Percentiles rank a stretch among this genome's conserved stretches.
Evolutionary conservation across 2,113 vertebrate genomes (phyloP).

Genomic region (Nyctibius bracteatus): DNA sequence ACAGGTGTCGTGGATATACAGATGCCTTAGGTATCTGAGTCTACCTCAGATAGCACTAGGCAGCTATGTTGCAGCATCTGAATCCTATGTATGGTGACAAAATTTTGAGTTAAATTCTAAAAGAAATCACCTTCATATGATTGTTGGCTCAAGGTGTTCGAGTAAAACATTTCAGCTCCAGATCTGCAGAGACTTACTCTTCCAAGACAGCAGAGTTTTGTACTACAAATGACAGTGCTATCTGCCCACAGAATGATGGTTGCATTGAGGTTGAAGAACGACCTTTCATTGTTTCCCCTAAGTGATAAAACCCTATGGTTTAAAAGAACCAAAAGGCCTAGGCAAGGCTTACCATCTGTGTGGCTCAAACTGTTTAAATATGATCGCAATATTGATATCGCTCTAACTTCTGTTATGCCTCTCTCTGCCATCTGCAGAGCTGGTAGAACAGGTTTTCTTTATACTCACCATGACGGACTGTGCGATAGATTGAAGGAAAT

Average conservation of each 20-base stretch:
- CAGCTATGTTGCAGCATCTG: not conserved
- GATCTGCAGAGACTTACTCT: not conserved
- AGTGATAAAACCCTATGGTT: conserved; percentile 12
- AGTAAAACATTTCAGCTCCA: not conserved
- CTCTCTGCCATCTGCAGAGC: conserved; percentile 40
- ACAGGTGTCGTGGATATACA: not conserved
- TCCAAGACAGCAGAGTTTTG: not conserved
- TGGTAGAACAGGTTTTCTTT: conserved; percentile 56
- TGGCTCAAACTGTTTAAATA: conserved; percentile 31
- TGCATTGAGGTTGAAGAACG: not conserved
- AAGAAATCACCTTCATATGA: not conserved
- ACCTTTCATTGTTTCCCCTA: not conserved
- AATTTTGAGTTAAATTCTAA: not conserved
- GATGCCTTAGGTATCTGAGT: not conserved
- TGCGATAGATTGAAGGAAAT: conserved; percentile 37
- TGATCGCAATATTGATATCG: not conserved
- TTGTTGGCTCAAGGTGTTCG: not conserved
- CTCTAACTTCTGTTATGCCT: conserved; percentile 41
- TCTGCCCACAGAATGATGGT: not conserved
- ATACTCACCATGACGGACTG: not conserved
- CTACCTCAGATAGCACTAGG: not conserved
- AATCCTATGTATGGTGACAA: not conserved
- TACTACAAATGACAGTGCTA: not conserved
- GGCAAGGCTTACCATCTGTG: conserved; percentile 31
- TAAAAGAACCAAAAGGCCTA: not conserved